Evolutionary conservation across 2,113 vertebrate species (phyloP), one percentile per base, ranked within the genome.

Genomic region (Siniperca chuatsi): DNA sequence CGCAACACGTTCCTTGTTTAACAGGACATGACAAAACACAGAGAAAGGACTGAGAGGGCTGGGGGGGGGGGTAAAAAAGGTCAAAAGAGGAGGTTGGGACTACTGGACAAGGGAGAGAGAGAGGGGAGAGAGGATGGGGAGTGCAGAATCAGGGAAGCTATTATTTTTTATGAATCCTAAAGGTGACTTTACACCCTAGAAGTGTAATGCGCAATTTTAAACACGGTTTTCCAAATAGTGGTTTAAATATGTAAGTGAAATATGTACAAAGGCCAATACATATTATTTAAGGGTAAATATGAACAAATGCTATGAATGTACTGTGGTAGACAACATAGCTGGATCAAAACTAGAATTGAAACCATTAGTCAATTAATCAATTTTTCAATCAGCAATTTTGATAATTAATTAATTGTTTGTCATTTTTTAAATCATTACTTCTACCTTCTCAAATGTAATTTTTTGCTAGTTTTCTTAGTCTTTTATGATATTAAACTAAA

Each of bases 1-100:
- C 46, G 76, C 91, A 91, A 93, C 93, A 90, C 84, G 89, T 91
- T 94, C 92, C 97, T 96, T 96, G 97, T 97, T 96, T 96, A 97
- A 97, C 97, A 97, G 95, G 95, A 93, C 85, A 90, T 86, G 94
- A 95, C 82, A 79, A 69, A 80, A 89, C 85, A 88, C 83, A 92
- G 91, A 92, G 92, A 93, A 90, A 94, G 93, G 91, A 92, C 2
- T 48, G 84, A 92, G 93, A 92, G 90, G 79, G 90, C 92, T 92
- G 94, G 92, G 3, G 35, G 5, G 35, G 2, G 61, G 88, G 89
- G 58, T 82, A 96, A 80, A 82, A 77, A 65, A 82, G 90, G 91
- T 90, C 89, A 88, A 65, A 61, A 80, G 77, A 81, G 70, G 81
- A 80, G 68, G 69, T 4, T 46, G 46, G 42, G 65, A 70, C 65